phyloP scores from a whole-genome alignment of 2,113 vertebrate species.

The Rhynchomys soricoides region DNA sequence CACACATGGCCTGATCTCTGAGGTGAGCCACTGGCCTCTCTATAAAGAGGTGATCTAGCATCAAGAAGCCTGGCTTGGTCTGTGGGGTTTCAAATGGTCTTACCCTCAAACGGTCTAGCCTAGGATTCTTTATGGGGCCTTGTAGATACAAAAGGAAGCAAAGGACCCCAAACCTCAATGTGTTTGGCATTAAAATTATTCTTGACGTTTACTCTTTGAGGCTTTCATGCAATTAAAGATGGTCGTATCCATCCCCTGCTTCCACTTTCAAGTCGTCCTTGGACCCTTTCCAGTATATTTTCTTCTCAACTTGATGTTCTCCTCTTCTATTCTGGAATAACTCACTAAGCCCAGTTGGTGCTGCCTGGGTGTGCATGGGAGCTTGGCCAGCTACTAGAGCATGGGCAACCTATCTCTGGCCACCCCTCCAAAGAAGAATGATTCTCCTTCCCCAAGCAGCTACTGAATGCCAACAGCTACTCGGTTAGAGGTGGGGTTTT shows the following conservation, averaged over 20 bases:
- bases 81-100: accelerated
- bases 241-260: too few relatives aligned
- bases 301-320: neutral
- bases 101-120: neutral
- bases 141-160: neutral
- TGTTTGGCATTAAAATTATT: too few relatives aligned
- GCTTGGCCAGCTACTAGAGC: neutral
- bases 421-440: neutral
- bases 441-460: neutral
- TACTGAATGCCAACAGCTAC: neutral
- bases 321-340: neutral
- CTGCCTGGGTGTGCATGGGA: neutral
- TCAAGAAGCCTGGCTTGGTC: neutral
- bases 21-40: neutral
- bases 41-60: neutral
- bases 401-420: too few relatives aligned
- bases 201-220: neutral
- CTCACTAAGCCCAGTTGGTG: too few relatives aligned
- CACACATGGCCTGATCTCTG: neutral
- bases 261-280: accelerated
- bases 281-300: neutral
- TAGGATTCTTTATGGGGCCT: neutral
- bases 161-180: neutral
- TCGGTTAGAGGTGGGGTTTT: neutral
- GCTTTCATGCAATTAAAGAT: neutral